Conservation (phyloP, 2,797 vertebrate species). For the Pangasius larnaudii region DNA sequence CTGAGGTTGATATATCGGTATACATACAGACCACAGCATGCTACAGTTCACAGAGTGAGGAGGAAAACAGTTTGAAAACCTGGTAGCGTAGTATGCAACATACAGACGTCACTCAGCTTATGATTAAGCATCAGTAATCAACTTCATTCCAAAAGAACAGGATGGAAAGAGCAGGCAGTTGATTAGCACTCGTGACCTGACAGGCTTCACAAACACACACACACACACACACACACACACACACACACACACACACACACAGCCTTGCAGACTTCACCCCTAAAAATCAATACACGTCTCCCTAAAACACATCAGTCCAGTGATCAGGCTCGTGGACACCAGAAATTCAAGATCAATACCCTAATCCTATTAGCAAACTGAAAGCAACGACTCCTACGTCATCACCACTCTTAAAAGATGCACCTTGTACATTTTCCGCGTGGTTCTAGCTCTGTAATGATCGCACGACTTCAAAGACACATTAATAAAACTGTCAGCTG, state of each 20-base stretch:
- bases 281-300: slow-evolving; percentile 10
- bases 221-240: not conserved
- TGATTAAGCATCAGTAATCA: not conserved
- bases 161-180: not conserved
- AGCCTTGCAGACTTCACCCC: not conserved
- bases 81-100: not conserved
- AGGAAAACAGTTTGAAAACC: not conserved
- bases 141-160: not conserved
- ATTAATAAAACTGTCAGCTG: not conserved
- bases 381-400: not conserved
- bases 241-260: not conserved
- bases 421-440: not conserved
- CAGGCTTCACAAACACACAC: not conserved
- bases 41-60: not conserved
- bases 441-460: not conserved
- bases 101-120: not conserved
- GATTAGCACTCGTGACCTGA: not conserved
- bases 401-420: not conserved
- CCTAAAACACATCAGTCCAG: not conserved
- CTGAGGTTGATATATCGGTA: not conserved
- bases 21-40: not conserved
- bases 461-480: too few relatives aligned
- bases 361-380: not conserved
- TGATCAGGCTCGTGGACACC: not conserved
- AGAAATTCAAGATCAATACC: not conserved